Evolutionary conservation across 2,888 invertebrate genomes (phyloP), one percentile per base, ranked within the genome.

Genomic region (Mimas tiliae): DNA sequence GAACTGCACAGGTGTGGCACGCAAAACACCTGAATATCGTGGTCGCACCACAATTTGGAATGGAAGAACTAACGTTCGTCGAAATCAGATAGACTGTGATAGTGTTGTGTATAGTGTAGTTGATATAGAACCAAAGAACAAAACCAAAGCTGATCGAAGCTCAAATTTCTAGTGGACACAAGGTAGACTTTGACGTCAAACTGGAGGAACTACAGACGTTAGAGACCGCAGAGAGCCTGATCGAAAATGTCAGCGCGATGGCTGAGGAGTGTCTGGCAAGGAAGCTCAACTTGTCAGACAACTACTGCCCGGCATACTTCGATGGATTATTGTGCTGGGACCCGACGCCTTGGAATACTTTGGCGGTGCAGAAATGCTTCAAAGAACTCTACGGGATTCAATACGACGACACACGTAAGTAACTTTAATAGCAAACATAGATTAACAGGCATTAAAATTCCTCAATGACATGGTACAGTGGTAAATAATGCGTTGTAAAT

Each of bases 271-370:
- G 93, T 70, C 69, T 88, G 77, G 83, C 80, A 71, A 84, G 81
- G 74, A 86, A 90, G 68, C 67, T 76, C 67, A 86, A 87, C 65
- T 67, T 86, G 58, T 78, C 84, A 27, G 81, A 81, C 47, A 81
- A 79, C 65, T 86, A 82, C 83, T 97, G 97, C 82, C 95, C 95
- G 67, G 95, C 95, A 50, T 95, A 95, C 74, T 97, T 96, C 93
- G 98, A 98, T 81, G 95, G 95, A 4, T 90, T 97, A 67, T 92
- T 97, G 47, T 98, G 98, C 86, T 98, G 98, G 98, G 97, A 97
- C 12, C 94, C 96, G 2, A 97, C 98, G 1, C 94, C 95, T 0
- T 95, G 95, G 70, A 96, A 96, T 71, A 95, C 95, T 0, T 85
- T 95, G 63, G 96, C 97, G 0, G 91, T 95, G 34, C 94, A 97